Percentiles rank a stretch among this genome's conserved stretches.
These are phyloP conservation scores for Helicoverpa armigera DNA, from an alignment of 1,140 invertebrate species.

Conservation along the genomic window DNA sequence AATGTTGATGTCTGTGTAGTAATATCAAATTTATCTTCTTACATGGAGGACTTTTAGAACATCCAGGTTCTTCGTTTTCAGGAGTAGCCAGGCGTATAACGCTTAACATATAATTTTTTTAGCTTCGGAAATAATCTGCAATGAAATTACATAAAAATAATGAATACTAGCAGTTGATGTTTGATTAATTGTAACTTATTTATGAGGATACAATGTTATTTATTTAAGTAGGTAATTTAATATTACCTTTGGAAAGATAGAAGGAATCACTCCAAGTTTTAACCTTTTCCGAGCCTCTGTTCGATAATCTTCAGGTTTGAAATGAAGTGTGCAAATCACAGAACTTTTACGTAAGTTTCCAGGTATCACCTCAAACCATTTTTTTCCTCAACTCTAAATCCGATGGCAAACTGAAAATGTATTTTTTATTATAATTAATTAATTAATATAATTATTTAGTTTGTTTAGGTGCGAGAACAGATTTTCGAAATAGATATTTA, in stretches of 20 bases:
- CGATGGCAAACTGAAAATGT: background rate
- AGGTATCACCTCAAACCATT: background rate
- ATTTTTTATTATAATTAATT: too few relatives aligned
- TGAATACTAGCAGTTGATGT: background rate
- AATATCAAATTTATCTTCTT: background rate
- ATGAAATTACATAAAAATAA: background rate
- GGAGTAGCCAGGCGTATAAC: too few relatives aligned
- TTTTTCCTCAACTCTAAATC: background rate
- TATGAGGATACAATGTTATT: background rate
- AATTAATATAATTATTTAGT: background rate
- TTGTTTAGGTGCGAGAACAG: too few relatives aligned
- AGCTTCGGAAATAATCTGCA: background rate
- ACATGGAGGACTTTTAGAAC: too few relatives aligned
- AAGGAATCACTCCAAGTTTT: background rate
- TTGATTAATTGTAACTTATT: background rate
- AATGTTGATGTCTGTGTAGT: background rate
- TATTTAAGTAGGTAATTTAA: too few relatives aligned
- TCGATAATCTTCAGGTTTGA: conserved; percentile 11
- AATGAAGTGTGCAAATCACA: background rate
- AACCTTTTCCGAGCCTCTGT: conserved; percentile 12
- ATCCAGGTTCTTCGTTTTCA: too few relatives aligned
- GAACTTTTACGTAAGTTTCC: background rate
- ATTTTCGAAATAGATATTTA: too few relatives aligned
- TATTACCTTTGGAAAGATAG: background rate
- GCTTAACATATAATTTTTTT: background rate